Conservation (phyloP, 2,113 vertebrate genomes). For the Pyrgilauda ruficollis region DNA sequence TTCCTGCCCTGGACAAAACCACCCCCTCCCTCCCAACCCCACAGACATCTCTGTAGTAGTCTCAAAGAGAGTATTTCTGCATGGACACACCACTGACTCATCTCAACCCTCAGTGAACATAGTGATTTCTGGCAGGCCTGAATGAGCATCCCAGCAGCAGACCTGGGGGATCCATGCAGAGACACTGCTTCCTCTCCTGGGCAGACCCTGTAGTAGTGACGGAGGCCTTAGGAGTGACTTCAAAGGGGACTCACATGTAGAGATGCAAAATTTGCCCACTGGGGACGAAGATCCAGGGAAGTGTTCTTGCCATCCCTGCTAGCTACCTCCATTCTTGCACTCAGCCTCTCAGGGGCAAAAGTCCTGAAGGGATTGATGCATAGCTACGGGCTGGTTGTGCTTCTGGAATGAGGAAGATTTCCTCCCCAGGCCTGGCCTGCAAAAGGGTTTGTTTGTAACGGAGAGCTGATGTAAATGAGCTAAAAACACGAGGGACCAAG, state of each 20-base stretch:
- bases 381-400: slow-evolving; percentile 55
- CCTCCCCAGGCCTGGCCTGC: background rate
- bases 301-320: background rate
- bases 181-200: background rate
- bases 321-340: background rate
- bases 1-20: background rate
- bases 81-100: background rate
- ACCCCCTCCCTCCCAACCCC: background rate
- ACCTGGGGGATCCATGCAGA: slow-evolving; percentile 27
- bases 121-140: background rate
- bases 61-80: slow-evolving; percentile 36
- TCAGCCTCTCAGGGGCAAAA: background rate
- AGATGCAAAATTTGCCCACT: background rate
- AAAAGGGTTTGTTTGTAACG: slow-evolving; percentile 9
- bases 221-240: background rate
- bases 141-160: background rate
- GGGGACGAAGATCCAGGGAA: background rate
- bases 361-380: slow-evolving; percentile 41
- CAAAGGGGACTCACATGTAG: background rate
- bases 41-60: background rate
- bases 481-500: background rate
- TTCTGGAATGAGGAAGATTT: slow-evolving; percentile 51
- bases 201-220: background rate
- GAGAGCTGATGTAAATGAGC: background rate
- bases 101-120: background rate